Conservation (phyloP, 2,797 vertebrate species). For the Dicrostonyx torquatus region DNA sequence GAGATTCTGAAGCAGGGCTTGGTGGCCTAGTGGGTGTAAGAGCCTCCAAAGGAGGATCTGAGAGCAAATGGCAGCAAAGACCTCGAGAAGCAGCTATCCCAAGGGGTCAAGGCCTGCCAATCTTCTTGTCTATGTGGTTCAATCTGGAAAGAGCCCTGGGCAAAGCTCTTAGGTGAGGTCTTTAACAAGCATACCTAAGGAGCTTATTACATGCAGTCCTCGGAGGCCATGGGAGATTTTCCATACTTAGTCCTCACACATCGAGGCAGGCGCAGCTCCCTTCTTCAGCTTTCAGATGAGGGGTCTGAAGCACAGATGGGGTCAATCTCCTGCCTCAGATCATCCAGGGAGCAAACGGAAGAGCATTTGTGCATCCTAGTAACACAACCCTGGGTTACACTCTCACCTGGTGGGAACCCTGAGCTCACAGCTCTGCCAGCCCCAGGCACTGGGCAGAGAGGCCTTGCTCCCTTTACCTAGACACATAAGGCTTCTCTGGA, state of each 20-base stretch:
- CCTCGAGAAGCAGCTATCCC: not conserved
- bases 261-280: not conserved
- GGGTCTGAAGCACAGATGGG: not conserved
- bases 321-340: not conserved
- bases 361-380: not conserved
- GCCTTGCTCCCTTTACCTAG: not conserved
- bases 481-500: not conserved
- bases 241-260: not conserved
- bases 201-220: not conserved
- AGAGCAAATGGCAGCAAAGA: not conserved
- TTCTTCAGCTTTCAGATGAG: not conserved
- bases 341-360: not conserved
- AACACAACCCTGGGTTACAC: not conserved
- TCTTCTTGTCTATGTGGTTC: not conserved
- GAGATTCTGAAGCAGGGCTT: not conserved
- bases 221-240: not conserved
- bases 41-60: not conserved
- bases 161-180: not conserved
- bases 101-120: not conserved
- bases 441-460: not conserved
- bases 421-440: not conserved
- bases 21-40: not conserved
- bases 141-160: not conserved
- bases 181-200: not conserved
- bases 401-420: not conserved